Percentiles rank a stretch among this genome's conserved stretches.
Conservation (phyloP, 2,113 vertebrate species). For the Corythornis cristatus region DNA sequence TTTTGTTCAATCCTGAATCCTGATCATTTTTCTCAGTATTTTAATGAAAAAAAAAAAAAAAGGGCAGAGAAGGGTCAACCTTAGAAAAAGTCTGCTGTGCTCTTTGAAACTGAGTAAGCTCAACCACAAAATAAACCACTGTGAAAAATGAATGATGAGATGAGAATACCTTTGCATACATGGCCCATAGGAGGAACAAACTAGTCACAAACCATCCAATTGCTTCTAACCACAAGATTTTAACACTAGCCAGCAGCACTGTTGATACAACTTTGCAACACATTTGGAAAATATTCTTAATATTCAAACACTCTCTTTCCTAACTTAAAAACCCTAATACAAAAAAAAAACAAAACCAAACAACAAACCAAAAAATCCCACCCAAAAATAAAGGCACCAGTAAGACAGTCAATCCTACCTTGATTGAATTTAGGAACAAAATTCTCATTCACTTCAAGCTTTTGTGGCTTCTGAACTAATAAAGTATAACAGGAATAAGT, state of each 20-base stretch:
- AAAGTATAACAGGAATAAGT: background rate
- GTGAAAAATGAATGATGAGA: slow-evolving; percentile 39
- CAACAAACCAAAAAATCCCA: background rate
- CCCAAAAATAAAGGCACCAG: background rate
- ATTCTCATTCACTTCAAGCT: background rate
- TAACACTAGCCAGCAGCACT: background rate
- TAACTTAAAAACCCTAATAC: background rate
- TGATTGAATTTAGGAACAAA: background rate
- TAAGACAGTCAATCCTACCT: background rate
- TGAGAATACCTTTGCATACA: slow-evolving; percentile 40
- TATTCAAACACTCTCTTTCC: background rate
- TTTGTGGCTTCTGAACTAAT: background rate
- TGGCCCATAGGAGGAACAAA: slow-evolving; percentile 1
- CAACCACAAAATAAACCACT: slow-evolving; percentile 65
- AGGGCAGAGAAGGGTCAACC: slow-evolving; percentile 13
- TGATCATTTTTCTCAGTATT: background rate
- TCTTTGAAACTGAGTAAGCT: slow-evolving; percentile 23
- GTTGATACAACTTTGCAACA: background rate
- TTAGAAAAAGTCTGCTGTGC: background rate
- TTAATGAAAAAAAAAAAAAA: background rate
- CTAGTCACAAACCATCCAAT: background rate
- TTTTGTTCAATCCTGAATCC: background rate
- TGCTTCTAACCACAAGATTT: slow-evolving; percentile 27
- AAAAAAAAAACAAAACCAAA: background rate
- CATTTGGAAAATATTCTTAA: background rate